These are phyloP conservation scores for Thaumetopoea pityocampa DNA, from an alignment of 1,140 invertebrate species.

Conservation along the genomic window DNA sequence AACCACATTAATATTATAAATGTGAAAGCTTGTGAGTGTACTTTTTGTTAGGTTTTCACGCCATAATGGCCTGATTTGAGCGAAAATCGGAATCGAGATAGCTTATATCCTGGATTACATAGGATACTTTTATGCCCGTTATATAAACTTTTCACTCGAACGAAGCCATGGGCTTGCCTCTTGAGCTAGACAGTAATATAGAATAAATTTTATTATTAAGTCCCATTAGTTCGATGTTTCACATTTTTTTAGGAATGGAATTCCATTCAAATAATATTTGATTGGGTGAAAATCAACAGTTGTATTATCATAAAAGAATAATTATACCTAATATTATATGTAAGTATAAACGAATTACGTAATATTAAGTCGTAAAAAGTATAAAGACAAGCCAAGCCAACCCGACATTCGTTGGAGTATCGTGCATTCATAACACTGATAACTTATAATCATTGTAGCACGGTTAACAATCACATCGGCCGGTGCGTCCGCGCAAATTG, in stretches of 20 bases:
- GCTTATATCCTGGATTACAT: too few relatives aligned
- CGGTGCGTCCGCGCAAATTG: constrained; percentile 57
- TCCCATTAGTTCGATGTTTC: constrained; percentile 6
- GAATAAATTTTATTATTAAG: too few relatives aligned
- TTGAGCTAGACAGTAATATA: too few relatives aligned
- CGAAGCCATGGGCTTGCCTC: too few relatives aligned
- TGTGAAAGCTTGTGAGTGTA: too few relatives aligned
- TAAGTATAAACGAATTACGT: constrained; percentile 9
- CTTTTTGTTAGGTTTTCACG: too few relatives aligned
- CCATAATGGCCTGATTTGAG: too few relatives aligned
- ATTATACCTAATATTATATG: constrained; percentile 1
- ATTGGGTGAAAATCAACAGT: constrained; percentile 9
- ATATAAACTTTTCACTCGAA: too few relatives aligned
- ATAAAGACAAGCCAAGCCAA: constrained; percentile 6
- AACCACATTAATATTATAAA: too few relatives aligned
- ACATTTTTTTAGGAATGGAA: constrained; percentile 1
- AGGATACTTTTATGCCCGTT: too few relatives aligned
- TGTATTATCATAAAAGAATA: constrained; percentile 9
- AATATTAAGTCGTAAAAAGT: constrained; percentile 14
- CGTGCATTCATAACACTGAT: constrained; percentile 52
- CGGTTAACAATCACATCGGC: constrained; percentile 64
- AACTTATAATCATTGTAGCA: constrained; percentile 60
- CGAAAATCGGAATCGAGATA: too few relatives aligned
- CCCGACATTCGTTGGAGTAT: constrained; percentile 23
- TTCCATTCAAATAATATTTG: constrained; percentile 2